Evolutionary conservation across 2,888 invertebrate genomes (phyloP).

Genomic region (Temnothorax unifasciatus): DNA sequence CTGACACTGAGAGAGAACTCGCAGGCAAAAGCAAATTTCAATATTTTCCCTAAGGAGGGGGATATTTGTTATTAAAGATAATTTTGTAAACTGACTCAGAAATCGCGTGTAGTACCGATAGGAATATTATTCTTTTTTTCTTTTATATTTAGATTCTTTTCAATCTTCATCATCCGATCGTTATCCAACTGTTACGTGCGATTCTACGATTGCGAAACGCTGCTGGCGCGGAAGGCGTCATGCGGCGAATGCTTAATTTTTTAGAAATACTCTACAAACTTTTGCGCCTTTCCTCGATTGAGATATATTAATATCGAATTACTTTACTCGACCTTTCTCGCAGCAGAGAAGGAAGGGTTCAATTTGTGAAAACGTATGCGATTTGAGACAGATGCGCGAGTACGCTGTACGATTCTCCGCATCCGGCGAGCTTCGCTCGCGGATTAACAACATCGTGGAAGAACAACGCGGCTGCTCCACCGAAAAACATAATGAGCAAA

Average conservation of each 20-base stretch:
- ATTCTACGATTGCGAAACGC: constrained; percentile 10
- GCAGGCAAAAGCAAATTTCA: not conserved
- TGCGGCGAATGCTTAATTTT: not conserved
- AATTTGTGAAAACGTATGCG: constrained; percentile 4
- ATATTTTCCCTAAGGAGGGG: not conserved
- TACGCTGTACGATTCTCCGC: not conserved
- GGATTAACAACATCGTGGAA: constrained; percentile 27
- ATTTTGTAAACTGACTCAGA: not conserved
- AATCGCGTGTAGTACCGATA: not conserved
- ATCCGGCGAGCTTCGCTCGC: not conserved
- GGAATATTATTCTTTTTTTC: not conserved
- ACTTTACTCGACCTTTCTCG: not conserved
- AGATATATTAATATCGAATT: constrained; percentile 2
- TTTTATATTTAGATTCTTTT: not conserved
- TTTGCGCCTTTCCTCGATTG: not conserved
- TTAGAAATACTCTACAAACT: not conserved
- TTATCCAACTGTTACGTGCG: not conserved
- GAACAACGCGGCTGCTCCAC: constrained; percentile 27
- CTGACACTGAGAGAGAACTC: not conserved
- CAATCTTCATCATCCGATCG: not conserved
- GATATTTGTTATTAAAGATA: not conserved
- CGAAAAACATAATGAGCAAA: constrained; percentile 1
- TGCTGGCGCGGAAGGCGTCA: not conserved
- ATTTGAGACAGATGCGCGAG: constrained; percentile 3
- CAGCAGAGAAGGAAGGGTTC: not conserved